phyloP scores from a whole-genome alignment of 2,888 invertebrate genomes.

The Drosophila histrio region DNA sequence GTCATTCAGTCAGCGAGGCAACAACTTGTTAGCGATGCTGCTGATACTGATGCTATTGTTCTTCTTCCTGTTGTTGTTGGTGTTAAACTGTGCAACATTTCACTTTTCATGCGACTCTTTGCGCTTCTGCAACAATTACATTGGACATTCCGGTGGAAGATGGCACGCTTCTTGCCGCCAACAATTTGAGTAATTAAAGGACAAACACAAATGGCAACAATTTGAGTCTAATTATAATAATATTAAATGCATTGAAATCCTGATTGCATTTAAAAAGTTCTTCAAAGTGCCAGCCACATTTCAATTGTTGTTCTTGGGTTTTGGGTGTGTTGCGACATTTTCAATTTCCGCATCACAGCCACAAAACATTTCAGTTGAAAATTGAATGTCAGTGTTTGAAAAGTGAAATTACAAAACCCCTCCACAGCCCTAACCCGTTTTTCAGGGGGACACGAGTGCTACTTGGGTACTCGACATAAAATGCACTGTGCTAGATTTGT shows the following conservation, averaged over 20 bases:
- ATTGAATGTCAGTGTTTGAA: constrained; percentile 74
- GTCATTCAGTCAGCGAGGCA: constrained; percentile 35
- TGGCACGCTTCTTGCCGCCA: constrained; percentile 18
- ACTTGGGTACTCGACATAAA: constrained; percentile 37
- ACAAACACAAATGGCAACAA: constrained; percentile 42
- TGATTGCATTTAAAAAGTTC: constrained; percentile 21
- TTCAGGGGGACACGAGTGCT: background rate
- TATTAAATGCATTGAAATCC: constrained; percentile 12
- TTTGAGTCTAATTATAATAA: constrained; percentile 55
- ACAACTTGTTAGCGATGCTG: constrained; percentile 64
- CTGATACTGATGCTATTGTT: constrained; percentile 20
- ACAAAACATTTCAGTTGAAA: constrained; percentile 62
- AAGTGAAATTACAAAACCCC: constrained; percentile 50
- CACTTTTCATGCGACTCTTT: constrained; percentile 53
- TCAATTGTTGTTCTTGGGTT: constrained; percentile 4
- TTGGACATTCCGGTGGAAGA: constrained; percentile 22
- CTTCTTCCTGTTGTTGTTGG: background rate
- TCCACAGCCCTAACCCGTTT: background rate
- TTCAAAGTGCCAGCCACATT: constrained; percentile 33
- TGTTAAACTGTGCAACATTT: constrained; percentile 56
- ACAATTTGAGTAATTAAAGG: constrained; percentile 63
- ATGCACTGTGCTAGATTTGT: constrained; percentile 63
- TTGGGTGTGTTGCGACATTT: constrained; percentile 51
- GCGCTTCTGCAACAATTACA: constrained; percentile 27
- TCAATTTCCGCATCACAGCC: constrained; percentile 73